These are phyloP conservation scores for Apeira syringaria DNA, from an alignment of 2,888 invertebrate species.

Conservation along the genomic window DNA sequence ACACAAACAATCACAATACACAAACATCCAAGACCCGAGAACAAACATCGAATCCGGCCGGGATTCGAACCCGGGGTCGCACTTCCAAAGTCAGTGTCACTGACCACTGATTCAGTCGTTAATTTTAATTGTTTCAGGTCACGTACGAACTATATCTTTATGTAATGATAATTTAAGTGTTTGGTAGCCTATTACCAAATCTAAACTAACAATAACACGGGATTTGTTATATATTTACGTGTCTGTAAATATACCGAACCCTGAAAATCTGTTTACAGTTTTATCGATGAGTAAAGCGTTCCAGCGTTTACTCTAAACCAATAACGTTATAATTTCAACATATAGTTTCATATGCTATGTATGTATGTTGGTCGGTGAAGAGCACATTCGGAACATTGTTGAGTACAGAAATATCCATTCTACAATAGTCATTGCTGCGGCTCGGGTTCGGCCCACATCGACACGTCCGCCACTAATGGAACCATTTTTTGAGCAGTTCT, in stretches of 20 bases:
- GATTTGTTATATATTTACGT: too few relatives aligned
- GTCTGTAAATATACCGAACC: too few relatives aligned
- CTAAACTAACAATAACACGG: slow-evolving; percentile 10
- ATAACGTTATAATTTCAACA: slow-evolving; percentile 13
- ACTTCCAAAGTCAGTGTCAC: too few relatives aligned
- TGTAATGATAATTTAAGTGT: too few relatives aligned
- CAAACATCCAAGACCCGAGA: too few relatives aligned
- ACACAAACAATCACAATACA: too few relatives aligned
- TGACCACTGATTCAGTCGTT: too few relatives aligned
- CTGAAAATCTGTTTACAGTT: slow-evolving; percentile 9
- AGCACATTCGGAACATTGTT: slow-evolving; percentile 27
- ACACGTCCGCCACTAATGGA: slow-evolving; percentile 20
- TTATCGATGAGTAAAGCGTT: slow-evolving; percentile 20
- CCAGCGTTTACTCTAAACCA: slow-evolving; percentile 14
- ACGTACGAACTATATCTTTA: too few relatives aligned
- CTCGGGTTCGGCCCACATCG: slow-evolving; percentile 6
- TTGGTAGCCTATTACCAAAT: neutral
- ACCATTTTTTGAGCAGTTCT: slow-evolving; percentile 22
- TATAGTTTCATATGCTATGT: neutral
- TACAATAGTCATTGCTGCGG: slow-evolving; percentile 25
- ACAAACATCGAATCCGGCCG: too few relatives aligned
- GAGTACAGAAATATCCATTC: slow-evolving; percentile 30
- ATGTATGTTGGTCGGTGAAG: slow-evolving; percentile 2
- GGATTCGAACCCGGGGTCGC: too few relatives aligned
- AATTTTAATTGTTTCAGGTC: too few relatives aligned